Conservation (phyloP, 2,797 vertebrate species). For the Varecia variegata region DNA sequence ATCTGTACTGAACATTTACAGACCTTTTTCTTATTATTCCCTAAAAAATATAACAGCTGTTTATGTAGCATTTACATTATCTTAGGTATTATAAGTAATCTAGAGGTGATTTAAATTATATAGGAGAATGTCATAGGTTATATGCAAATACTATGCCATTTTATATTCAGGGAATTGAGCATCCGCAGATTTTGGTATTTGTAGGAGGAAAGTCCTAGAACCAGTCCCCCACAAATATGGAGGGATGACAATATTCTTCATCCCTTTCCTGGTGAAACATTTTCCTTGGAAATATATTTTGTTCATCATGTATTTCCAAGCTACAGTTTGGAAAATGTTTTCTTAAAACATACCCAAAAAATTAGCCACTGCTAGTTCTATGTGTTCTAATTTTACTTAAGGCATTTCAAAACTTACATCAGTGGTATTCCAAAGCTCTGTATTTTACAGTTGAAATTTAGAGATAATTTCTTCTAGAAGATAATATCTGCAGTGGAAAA, state of each 20-base stretch:
- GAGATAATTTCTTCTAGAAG: constrained; percentile 19
- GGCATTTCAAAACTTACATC: not conserved
- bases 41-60: not conserved
- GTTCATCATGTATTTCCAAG: not conserved
- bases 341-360: not conserved
- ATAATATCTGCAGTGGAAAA: not conserved
- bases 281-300: constrained; percentile 39
- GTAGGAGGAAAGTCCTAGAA: not conserved
- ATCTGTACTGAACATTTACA: not conserved
- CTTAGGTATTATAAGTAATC: not conserved
- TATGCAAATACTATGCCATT: not conserved
- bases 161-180: not conserved
- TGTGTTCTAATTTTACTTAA: not conserved
- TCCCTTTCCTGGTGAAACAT: not conserved
- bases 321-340: not conserved
- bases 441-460: constrained; percentile 42
- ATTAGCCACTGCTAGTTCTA: not conserved
- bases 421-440: not conserved
- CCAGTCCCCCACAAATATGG: not conserved
- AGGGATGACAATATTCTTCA: not conserved
- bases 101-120: not conserved
- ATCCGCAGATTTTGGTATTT: not conserved
- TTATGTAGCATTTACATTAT: not conserved
- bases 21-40: not conserved
- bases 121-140: not conserved